Conservation (phyloP, 2,113 vertebrate species). For the Strix aluco region DNA sequence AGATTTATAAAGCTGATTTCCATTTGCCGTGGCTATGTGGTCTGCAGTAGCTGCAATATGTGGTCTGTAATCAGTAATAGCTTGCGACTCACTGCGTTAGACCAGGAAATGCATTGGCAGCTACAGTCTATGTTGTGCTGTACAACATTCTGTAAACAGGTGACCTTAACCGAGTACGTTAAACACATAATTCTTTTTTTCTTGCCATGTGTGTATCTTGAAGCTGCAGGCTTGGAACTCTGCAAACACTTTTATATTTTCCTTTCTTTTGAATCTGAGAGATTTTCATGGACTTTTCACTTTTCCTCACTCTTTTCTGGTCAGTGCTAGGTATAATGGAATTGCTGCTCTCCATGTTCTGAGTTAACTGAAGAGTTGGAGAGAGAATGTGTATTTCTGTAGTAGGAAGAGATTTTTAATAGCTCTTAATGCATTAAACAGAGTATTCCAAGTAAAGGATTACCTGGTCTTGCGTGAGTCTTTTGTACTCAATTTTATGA, state of each 20-base stretch:
- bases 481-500: background rate
- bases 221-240: background rate
- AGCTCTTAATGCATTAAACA: accelerated
- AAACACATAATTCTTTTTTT: background rate
- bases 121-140: background rate
- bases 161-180: background rate
- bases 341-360: background rate
- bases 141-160: background rate
- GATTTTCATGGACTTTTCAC: background rate
- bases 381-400: background rate
- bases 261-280: background rate
- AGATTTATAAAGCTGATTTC: background rate
- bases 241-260: background rate
- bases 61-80: background rate
- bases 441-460: background rate
- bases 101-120: background rate
- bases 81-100: background rate
- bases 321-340: background rate
- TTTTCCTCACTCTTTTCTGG: background rate
- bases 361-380: background rate
- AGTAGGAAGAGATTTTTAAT: background rate
- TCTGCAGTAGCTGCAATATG: background rate
- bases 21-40: background rate
- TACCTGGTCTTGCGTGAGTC: background rate
- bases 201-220: background rate